Percentiles rank a stretch among this genome's conserved stretches.
These are phyloP conservation scores for Auanema freiburgensis DNA, from an alignment of 2,888 invertebrate species.

Conservation along the genomic window DNA sequence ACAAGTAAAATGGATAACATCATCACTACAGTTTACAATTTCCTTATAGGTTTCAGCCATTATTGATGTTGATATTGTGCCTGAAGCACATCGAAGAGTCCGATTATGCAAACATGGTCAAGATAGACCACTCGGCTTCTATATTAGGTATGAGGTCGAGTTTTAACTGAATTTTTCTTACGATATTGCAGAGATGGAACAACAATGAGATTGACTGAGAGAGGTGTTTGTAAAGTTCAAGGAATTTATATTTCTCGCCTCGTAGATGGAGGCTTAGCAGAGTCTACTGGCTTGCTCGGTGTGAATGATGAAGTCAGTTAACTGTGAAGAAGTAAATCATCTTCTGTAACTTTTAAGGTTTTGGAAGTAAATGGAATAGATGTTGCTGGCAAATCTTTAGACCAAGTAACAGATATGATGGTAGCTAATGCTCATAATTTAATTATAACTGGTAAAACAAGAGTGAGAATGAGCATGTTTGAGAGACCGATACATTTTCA, in stretches of 20 bases:
- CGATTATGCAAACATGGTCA: conserved; percentile 93
- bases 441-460: conserved; percentile 77
- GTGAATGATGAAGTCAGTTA: conserved; percentile 86
- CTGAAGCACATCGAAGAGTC: conserved; percentile 92
- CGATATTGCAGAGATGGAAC: conserved; percentile 63
- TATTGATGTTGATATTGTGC: conserved; percentile 97
- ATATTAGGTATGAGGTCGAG: conserved; percentile 76
- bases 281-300: conserved; percentile 90
- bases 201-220: conserved; percentile 78
- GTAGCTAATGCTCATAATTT: conserved; percentile 98
- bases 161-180: conserved; percentile 5
- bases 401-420: conserved; percentile 99
- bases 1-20: conserved; percentile 69
- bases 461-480: not conserved
- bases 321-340: not conserved
- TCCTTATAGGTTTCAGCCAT: conserved; percentile 86
- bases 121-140: conserved; percentile 92
- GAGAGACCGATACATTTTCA: conserved; percentile 18
- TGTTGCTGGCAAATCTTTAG: conserved; percentile 91
- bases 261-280: conserved; percentile 90
- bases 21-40: not conserved
- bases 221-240: conserved; percentile 60
- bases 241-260: conserved; percentile 96
- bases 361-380: conserved; percentile 98
- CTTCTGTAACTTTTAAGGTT: conserved; percentile 68